Base-by-base conservation (phyloP, 2,113 vertebrate genomes). In the Chamaea fasciata region DNA sequence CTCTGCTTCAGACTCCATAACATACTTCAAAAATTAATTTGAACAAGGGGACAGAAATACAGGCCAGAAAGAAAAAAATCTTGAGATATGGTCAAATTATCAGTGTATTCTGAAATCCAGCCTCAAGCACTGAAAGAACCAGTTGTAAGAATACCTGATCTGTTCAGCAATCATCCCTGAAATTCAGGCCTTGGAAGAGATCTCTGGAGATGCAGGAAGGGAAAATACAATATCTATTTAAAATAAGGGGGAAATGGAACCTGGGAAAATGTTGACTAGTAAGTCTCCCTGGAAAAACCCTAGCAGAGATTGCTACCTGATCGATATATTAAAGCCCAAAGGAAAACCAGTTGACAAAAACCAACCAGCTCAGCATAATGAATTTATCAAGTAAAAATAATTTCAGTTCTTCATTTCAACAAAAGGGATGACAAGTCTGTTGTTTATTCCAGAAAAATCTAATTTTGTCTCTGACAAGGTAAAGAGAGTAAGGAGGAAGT, bases 21-120 rank as follows among this genome's bases (percentile, higher is more conserved):
- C 39, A 92, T 71, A 79, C 52, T 91, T 87, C 69, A 96, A 80
- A 94, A 95, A 84, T 89, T 92, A 86, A 83, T 92, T 86, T 4
- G 13, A 90, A 85, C 39, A 68, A 52, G 56, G 52, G 27, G 52
- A 94, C 79, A 94, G 64, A 94, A 92, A 89, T 42, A 41, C 30
- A 87, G 86, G 55, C 19, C 41, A 71, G 56, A 78, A 68, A 75
- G 37, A 53, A 82, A 77, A 77, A 81, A 60, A n/a, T 46, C 47
- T 62, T 84, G 39, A 94, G 84, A 84, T 82, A 95, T 16, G 22
- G 56, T 64, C 60, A 87, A 89, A 89, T 89, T 82, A 89, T 82
- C 69, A 41, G 82, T 42, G 62, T 22, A 30, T 88, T 74, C 69
- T 91, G 74, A 87, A 92, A 91, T 68, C 35, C 18, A 83, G n/a